These are phyloP conservation scores for Natator depressus DNA, from an alignment of 2,113 vertebrate species.

Conservation along the genomic window DNA sequence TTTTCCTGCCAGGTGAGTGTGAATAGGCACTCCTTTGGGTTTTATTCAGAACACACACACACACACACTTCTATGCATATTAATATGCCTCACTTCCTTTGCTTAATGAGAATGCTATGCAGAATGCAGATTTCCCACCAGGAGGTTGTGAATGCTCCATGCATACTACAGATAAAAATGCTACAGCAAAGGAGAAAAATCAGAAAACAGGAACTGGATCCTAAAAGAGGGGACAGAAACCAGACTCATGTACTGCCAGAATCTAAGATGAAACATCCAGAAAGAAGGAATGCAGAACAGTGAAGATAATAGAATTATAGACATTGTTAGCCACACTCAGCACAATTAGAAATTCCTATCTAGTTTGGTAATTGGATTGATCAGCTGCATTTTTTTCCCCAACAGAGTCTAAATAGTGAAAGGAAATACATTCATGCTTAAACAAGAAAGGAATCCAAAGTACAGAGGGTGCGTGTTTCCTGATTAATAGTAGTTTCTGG, in stretches of 20 bases:
- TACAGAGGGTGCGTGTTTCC: not conserved
- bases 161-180: not conserved
- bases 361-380: conserved; percentile 27
- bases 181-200: not conserved
- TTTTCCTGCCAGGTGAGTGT: not conserved
- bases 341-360: not conserved
- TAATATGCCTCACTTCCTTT: not conserved
- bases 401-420: conserved; percentile 38
- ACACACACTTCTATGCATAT: not conserved
- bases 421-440: not conserved
- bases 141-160: not conserved
- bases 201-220: not conserved
- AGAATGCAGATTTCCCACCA: not conserved
- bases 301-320: not conserved
- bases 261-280: not conserved
- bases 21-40: not conserved
- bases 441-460: not conserved
- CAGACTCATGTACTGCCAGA: not conserved
- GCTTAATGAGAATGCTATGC: not conserved
- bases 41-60: not conserved
- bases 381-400: conserved; percentile 14
- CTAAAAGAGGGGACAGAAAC: not conserved
- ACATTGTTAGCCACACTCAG: not conserved
- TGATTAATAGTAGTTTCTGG: not conserved
- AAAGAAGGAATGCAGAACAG: conserved; percentile 40